Evolutionary conservation across 1,140 invertebrate species (phyloP), one percentile per base, ranked within the genome.

Genomic region (Bacillus rossius): DNA sequence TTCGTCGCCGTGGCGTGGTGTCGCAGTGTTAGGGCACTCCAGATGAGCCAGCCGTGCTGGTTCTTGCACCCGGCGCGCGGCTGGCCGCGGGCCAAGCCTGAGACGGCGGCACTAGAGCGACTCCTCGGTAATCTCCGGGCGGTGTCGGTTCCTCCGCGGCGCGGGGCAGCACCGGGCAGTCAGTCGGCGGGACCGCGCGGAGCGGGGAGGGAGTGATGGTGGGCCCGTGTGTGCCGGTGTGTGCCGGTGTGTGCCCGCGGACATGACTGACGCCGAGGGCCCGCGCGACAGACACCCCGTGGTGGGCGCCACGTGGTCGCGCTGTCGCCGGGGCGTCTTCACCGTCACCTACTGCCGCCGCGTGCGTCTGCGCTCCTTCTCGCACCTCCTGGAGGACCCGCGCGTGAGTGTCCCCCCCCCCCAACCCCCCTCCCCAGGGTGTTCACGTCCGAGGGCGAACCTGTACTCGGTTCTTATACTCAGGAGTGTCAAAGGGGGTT

Each of bases 361-460:
- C 14, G 58, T 61, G 17, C 52, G 50, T 17, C 55, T 65, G 13
- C 25, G 57, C 13, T 62, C 60, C 14, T 65, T 64, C 51, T 34
- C 62, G n/a, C 64, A 64, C 40, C 60, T 65, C 13, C 20, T 65
- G 49, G 29, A 49, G 13, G n/a, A 23, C 41, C 13, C 57, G 16
- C 29, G 22, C n/a, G 57, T 58, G 34, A 58, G 57, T 58, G 53
- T 14, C 3, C 37, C 23, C 20, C 4, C 16, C n/a, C 3, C 37
- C 29, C 29, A 34, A 10, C 29, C 10, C 4, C 29, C 29, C 10
- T 34, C n/a, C n/a, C n/a, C n/a, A n/a, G n/a, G n/a, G n/a, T n/a
- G n/a, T n/a, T n/a, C n/a, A n/a, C n/a, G n/a, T n/a, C n/a, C n/a
- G n/a, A n/a, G n/a, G n/a, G n/a, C n/a, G n/a, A n/a, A n/a, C n/a